Conservation (phyloP, 2,888 invertebrate genomes). For the Phortica magna region DNA sequence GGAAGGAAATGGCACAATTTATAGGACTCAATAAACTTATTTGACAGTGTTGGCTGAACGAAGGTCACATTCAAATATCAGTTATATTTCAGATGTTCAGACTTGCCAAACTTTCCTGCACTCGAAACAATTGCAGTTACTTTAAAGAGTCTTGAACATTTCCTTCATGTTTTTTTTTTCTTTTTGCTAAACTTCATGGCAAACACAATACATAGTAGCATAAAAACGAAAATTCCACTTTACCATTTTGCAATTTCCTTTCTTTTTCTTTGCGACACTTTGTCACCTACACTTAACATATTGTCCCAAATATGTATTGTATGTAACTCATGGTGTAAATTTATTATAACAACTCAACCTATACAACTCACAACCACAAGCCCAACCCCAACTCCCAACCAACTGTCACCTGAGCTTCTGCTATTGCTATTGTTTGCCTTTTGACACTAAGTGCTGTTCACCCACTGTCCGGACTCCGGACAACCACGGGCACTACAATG, state of each 20-base stretch:
- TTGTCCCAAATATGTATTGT: background rate
- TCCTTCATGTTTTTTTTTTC: too few species aligned
- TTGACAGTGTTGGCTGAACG: too few species aligned
- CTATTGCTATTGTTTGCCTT: constrained; percentile 12
- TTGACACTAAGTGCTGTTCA: constrained; percentile 4
- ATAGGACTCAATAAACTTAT: too few species aligned
- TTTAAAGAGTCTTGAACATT: too few species aligned
- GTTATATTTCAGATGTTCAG: too few species aligned
- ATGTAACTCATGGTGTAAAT: constrained; percentile 10
- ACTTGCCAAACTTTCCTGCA: too few species aligned
- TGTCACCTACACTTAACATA: constrained; percentile 15
- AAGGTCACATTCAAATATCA: too few species aligned
- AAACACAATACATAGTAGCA: too few species aligned
- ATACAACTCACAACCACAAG: background rate
- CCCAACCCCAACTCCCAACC: background rate
- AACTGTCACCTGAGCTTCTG: background rate
- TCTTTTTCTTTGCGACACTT: background rate
- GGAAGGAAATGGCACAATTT: too few species aligned
- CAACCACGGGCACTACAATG: constrained; percentile 16
- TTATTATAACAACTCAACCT: constrained; percentile 16
- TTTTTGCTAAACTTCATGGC: too few species aligned
- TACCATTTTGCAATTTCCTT: background rate
- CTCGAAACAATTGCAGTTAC: too few species aligned
- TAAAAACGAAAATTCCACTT: background rate
- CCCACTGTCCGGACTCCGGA: background rate